These are phyloP conservation scores for Desmodus rotundus DNA, from an alignment of 2,113 vertebrate species.

Conservation along the genomic window DNA sequence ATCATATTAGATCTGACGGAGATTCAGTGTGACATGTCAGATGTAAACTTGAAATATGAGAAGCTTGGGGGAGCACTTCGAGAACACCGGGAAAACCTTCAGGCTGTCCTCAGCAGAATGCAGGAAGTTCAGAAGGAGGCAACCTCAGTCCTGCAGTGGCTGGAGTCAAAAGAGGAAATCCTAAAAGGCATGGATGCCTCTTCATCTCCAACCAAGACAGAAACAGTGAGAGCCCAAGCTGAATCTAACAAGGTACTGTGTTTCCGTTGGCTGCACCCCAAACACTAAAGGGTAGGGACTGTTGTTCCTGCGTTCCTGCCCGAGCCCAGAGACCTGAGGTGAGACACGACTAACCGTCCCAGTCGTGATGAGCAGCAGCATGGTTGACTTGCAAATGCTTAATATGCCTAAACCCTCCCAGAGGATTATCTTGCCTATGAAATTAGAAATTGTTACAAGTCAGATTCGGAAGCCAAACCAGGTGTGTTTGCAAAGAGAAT, in stretches of 20 bases:
- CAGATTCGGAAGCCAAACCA: slow-evolving; percentile 27
- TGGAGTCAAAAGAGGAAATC: slow-evolving; percentile 86
- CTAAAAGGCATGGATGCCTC: slow-evolving; percentile 82
- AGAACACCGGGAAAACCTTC: slow-evolving; percentile 83
- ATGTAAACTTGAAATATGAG: slow-evolving; percentile 88
- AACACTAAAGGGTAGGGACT: neutral
- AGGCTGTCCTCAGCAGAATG: slow-evolving; percentile 83
- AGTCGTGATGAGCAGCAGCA: neutral
- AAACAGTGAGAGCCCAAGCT: slow-evolving; percentile 90
- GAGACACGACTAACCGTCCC: neutral
- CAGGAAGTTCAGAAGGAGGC: slow-evolving; percentile 85
- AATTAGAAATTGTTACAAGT: slow-evolving; percentile 21
- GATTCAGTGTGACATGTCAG: slow-evolving; percentile 92
- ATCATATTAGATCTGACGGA: slow-evolving; percentile 90
- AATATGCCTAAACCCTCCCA: neutral
- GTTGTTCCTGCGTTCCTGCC: neutral
- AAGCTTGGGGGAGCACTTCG: slow-evolving; percentile 84
- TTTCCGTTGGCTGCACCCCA: accelerated
- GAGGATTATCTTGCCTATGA: slow-evolving; percentile 20
- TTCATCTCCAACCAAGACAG: slow-evolving; percentile 88
- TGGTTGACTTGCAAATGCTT: neutral
- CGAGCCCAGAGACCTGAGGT: neutral
- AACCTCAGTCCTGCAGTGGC: slow-evolving; percentile 84
- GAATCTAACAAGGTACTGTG: slow-evolving; percentile 93
- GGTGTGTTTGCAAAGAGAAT: neutral